Conservation (phyloP, 2,888 invertebrate genomes). For the Phorcus lineatus region DNA sequence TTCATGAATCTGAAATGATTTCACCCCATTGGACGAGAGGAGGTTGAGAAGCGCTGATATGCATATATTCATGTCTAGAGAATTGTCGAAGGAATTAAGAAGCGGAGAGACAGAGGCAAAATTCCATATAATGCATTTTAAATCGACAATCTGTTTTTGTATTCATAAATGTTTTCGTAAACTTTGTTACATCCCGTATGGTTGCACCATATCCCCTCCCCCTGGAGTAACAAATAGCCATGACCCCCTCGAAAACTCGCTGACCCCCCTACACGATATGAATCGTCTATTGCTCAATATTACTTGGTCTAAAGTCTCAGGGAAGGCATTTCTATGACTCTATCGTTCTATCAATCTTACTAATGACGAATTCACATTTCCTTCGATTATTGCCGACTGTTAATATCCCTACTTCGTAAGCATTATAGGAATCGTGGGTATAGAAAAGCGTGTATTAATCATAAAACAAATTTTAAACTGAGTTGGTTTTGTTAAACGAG, state of each 20-base stretch:
- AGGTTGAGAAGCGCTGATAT: too few relatives aligned
- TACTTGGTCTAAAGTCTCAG: background rate
- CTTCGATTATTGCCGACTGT: background rate
- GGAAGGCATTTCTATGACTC: background rate
- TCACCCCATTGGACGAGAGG: too few relatives aligned
- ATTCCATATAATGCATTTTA: slow-evolving; percentile 16
- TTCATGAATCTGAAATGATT: too few relatives aligned
- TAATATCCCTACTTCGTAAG: background rate
- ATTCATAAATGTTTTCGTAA: slow-evolving; percentile 19
- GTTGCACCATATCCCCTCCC: background rate
- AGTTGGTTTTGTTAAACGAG: background rate
- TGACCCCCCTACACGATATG: slow-evolving; percentile 5
- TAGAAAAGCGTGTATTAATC: slow-evolving; percentile 8
- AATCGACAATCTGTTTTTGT: slow-evolving; percentile 8
- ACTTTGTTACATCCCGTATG: slow-evolving; percentile 16
- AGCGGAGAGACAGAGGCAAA: too few relatives aligned
- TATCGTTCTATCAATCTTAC: slow-evolving; percentile 15
- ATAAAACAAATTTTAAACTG: slow-evolving; percentile 9
- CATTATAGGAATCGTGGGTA: background rate
- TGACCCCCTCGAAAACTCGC: background rate
- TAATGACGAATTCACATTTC: slow-evolving; percentile 8
- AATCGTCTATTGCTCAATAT: background rate
- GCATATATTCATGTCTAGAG: too few relatives aligned
- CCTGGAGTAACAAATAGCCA: background rate
- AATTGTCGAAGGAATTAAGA: too few relatives aligned